A percentile compares a stretch with the other conserved stretches of the same genome.
phyloP scores from a whole-genome alignment of 2,113 vertebrate species.

The Ornithorhynchus anatinus region DNA sequence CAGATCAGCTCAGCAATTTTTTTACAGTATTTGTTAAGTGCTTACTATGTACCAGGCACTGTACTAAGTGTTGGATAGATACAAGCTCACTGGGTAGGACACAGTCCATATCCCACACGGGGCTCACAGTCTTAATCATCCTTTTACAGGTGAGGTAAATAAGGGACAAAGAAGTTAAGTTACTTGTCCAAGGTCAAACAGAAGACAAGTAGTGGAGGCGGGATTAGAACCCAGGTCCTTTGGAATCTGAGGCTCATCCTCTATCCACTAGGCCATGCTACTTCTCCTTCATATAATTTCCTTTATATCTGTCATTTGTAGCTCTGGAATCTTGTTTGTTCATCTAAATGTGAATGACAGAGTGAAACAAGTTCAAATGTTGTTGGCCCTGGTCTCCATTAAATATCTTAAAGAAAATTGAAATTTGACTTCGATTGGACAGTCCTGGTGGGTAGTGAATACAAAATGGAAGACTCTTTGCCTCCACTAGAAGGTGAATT shows the following conservation, averaged over 20 bases:
- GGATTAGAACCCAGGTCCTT: background rate
- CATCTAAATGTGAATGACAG: conserved; percentile 30
- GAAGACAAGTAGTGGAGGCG: background rate
- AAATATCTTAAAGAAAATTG: conserved; percentile 33
- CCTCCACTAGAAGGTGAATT: conserved; percentile 46
- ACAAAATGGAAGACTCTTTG: conserved; percentile 23
- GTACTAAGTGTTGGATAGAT: too few relatives aligned
- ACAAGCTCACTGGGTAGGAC: too few relatives aligned
- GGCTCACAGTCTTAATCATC: background rate
- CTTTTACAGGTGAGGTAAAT: background rate
- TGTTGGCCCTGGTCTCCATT: conserved; percentile 32
- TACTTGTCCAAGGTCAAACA: background rate
- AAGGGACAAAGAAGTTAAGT: background rate
- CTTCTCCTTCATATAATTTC: conserved; percentile 6
- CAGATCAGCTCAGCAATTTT: too few relatives aligned
- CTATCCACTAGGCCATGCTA: too few relatives aligned
- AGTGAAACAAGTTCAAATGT: conserved; percentile 41
- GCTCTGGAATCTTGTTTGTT: conserved; percentile 50
- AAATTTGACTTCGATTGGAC: conserved; percentile 32
- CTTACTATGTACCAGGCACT: too few relatives aligned
- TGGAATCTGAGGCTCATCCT: background rate
- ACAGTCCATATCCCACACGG: too few relatives aligned
- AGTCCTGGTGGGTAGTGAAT: conserved; percentile 18
- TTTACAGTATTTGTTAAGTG: too few relatives aligned
- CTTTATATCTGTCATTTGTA: conserved; percentile 46